These are phyloP conservation scores for Xyrauchen texanus DNA, from an alignment of 2,113 vertebrate species.

Conservation along the genomic window DNA sequence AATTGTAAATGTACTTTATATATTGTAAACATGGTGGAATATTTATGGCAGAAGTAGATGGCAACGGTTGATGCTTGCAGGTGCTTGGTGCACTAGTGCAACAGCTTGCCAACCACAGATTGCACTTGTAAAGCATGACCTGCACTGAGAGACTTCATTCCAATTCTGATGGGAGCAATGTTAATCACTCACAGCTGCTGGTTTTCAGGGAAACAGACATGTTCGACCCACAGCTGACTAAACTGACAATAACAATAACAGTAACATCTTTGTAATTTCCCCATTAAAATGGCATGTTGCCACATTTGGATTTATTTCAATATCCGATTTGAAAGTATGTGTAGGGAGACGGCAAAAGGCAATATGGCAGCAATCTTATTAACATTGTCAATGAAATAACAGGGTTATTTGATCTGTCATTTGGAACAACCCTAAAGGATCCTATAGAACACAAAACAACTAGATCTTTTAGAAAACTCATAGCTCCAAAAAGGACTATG, in stretches of 20 bases:
- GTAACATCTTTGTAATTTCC: background rate
- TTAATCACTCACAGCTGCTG: slow-evolving; percentile 18
- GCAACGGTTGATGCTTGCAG: slow-evolving; percentile 3
- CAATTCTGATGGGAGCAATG: slow-evolving; percentile 20
- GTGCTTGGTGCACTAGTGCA: slow-evolving; percentile 6
- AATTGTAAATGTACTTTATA: background rate
- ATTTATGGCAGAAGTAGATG: background rate
- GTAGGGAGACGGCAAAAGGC: background rate
- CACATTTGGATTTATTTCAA: slow-evolving; percentile 13
- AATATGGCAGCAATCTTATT: background rate
- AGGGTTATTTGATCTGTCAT: background rate
- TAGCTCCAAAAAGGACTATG: too few relatives aligned
- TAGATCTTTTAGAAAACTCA: too few relatives aligned
- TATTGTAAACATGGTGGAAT: slow-evolving; percentile 11
- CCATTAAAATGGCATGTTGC: background rate
- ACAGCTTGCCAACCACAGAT: slow-evolving; percentile 22
- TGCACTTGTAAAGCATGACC: slow-evolving; percentile 8
- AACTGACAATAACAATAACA: background rate
- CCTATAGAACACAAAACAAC: too few relatives aligned
- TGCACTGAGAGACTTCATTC: background rate
- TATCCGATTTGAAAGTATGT: slow-evolving; percentile 15
- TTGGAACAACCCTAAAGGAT: too few relatives aligned
- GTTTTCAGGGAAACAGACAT: background rate
- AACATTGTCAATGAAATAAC: background rate
- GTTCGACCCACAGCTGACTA: background rate